These are phyloP conservation scores for Poecile montanus DNA, from an alignment of 2,797 vertebrate species.

Conservation along the genomic window DNA sequence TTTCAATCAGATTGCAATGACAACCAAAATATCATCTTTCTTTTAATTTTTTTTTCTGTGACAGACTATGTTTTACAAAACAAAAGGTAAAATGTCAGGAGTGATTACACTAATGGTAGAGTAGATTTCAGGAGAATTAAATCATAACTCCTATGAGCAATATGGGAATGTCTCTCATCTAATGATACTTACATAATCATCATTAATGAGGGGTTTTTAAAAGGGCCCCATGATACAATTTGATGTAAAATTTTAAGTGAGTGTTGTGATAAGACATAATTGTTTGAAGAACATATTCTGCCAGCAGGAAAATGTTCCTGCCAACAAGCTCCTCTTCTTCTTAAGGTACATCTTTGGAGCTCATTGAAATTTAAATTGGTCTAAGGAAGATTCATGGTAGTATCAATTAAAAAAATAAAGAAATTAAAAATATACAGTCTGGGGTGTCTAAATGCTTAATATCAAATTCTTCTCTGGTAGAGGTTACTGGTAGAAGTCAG, in stretches of 20 bases:
- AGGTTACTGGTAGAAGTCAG: neutral
- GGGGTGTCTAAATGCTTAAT: neutral
- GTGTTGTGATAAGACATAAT: conserved; percentile 15
- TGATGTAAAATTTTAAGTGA: conserved; percentile 8
- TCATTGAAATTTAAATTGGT: neutral
- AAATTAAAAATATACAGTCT: neutral
- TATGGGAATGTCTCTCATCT: neutral
- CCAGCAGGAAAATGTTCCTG: neutral
- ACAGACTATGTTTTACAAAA: conserved; percentile 15
- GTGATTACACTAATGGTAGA: neutral
- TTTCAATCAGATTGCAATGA: neutral
- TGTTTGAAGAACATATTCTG: conserved; percentile 22
- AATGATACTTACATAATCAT: conserved; percentile 16
- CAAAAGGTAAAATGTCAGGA: conserved; percentile 29
- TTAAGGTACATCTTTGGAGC: neutral
- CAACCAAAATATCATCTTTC: neutral
- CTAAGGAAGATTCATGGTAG: neutral
- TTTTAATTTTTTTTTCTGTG: neutral
- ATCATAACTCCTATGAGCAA: conserved; percentile 10
- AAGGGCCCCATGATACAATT: neutral
- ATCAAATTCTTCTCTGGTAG: neutral
- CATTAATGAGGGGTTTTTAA: conserved; percentile 25
- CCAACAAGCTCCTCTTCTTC: neutral
- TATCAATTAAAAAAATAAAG: neutral
- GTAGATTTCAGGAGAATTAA: conserved; percentile 28